These are phyloP conservation scores for Lipophrys pholis DNA, from an alignment of 2,113 vertebrate species.

Conservation along the genomic window DNA sequence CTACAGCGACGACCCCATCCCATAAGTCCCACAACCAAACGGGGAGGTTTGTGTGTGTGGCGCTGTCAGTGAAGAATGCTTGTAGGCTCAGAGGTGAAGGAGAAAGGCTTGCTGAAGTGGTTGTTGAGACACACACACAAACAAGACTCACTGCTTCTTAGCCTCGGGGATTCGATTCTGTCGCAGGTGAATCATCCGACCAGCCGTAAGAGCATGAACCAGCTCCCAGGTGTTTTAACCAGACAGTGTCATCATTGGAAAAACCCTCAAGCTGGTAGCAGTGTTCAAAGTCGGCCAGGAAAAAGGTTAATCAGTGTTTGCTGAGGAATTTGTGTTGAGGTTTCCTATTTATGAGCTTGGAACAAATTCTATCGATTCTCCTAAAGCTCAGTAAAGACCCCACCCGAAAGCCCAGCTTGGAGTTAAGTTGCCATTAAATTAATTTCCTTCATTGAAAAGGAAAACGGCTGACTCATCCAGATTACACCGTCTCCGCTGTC, in stretches of 20 bases:
- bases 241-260: conserved; percentile 29
- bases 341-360: not conserved
- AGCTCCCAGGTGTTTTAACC: conserved; percentile 40
- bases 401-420: no score
- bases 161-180: conserved; percentile 43
- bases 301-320: conserved; percentile 34
- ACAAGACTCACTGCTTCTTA: conserved; percentile 24
- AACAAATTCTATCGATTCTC: not conserved
- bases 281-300: conserved; percentile 45
- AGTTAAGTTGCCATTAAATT: no score
- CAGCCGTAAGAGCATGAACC: conserved; percentile 28
- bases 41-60: not conserved
- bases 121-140: conserved; percentile 25
- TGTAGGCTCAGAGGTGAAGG: conserved; percentile 2
- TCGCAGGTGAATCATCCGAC: conserved; percentile 62
- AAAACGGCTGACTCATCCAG: not conserved
- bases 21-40: not conserved
- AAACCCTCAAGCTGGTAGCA: conserved; percentile 22
- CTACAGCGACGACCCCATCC: not conserved
- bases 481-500: not conserved
- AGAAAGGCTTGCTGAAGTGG: conserved; percentile 43
- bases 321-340: conserved; percentile 17
- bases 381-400: not conserved
- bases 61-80: conserved; percentile 13
- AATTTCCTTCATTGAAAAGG: no score